phyloP scores from a whole-genome alignment of 2,797 vertebrate genomes.

The Urocyon cinereoargenteus region DNA sequence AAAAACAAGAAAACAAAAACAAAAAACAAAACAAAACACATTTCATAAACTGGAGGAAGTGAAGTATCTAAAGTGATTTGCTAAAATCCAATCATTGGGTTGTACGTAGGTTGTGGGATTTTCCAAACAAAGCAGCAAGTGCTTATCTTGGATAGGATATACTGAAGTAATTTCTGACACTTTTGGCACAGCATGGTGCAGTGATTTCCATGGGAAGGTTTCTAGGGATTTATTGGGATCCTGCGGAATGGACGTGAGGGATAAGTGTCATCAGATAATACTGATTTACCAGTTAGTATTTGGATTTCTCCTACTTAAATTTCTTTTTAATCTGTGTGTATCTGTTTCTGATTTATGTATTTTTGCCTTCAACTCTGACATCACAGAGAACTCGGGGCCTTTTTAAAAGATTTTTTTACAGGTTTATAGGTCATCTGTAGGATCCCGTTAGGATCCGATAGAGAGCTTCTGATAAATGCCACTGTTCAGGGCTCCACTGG shows the following conservation, averaged over 20 bases:
- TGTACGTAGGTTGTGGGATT: background rate
- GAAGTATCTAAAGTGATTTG: background rate
- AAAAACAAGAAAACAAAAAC: too few relatives aligned
- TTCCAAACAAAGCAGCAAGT: background rate
- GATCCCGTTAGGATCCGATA: background rate
- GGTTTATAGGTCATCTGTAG: background rate
- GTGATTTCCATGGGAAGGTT: background rate
- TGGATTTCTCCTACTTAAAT: background rate
- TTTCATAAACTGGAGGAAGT: background rate
- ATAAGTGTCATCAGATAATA: background rate
- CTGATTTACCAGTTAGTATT: background rate
- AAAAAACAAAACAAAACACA: too few relatives aligned
- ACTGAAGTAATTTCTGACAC: background rate
- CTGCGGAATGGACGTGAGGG: background rate
- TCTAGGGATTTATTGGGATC: background rate
- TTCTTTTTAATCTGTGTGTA: background rate
- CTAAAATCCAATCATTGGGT: background rate
- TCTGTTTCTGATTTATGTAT: background rate
- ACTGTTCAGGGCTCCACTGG: background rate
- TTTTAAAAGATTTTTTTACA: background rate
- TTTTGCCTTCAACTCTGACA: background rate
- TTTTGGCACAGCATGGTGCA: background rate
- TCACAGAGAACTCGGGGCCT: background rate
- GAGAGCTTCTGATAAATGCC: background rate
- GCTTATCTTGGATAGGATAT: background rate